Evolutionary conservation across 2,888 invertebrate species (phyloP), one percentile per base, ranked within the genome.

Genomic region (Melanargia galathea): DNA sequence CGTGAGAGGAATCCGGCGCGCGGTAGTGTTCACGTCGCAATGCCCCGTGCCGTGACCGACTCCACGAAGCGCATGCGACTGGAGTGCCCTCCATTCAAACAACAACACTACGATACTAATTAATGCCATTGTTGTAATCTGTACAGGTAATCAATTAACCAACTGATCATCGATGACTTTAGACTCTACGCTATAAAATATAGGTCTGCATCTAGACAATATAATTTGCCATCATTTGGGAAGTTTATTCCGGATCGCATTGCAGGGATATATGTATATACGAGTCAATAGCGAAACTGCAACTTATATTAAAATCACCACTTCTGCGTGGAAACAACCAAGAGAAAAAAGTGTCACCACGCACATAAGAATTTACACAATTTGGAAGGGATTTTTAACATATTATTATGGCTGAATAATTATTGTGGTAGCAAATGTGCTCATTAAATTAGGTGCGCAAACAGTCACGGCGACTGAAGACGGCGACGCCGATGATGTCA

Each of bases 1-100:
- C 90, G 90, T 90, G 90, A 87, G 90, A 90, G 83, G 88, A 85
- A 87, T 88, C 83, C 82, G 78, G 81, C 72, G 80, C 77, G 79
- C 84, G 75, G 87, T 82, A 87, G 76, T 81, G 86, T 81, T 80
- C 77, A 79, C 71, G 72, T 79, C 75, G 80, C 84, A 82, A 75
- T 82, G 83, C 82, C 81, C 85, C 82, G 86, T 84, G 84, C 56
- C 38, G 57, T 57, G 46, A 85, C 86, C 80, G 82, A 84, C 73
- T 80, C 76, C 67, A 72, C 77, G 69, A 75, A 76, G 79, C 77
- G 26, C 40, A 38, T n/a, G 38, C 80, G 77, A 77, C 79, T 72
- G 77, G 49, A 45, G 74, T 76, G 79, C 74, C 77, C 78, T 76
- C 76, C 74, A 78, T 82, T 76, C 72, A 75, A 72, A 73, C 70